A percentile compares a stretch with the other conserved stretches of the same genome.
Evolutionary conservation across 2,797 vertebrate genomes (phyloP).

Genomic region (Premnoplex brunnescens): DNA sequence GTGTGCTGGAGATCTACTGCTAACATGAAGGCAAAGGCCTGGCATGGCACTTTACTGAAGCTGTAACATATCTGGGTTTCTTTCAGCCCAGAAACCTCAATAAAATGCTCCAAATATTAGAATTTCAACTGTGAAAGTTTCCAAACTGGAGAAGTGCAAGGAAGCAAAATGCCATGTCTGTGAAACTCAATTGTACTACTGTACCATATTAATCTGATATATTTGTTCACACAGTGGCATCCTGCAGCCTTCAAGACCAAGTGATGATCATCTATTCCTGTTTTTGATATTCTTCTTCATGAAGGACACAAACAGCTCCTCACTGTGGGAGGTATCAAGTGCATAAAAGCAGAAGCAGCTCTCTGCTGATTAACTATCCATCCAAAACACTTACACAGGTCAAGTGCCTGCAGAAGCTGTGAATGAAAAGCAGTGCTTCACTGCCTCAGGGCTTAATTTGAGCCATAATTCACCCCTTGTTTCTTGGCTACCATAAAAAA

Average conservation of each 20-base stretch:
- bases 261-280: not conserved
- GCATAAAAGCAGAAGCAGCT: not conserved
- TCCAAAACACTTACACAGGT: not conserved
- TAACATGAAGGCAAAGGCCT: not conserved
- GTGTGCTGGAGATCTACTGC: not conserved
- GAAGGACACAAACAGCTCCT: not conserved
- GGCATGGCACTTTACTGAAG: not conserved
- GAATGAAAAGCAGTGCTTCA: not conserved
- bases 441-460: not conserved
- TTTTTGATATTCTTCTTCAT: not conserved
- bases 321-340: not conserved
- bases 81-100: not conserved
- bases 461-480: not conserved
- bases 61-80: not conserved
- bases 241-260: not conserved
- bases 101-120: not conserved
- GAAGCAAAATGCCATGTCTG: not conserved
- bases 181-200: rapidly evolving
- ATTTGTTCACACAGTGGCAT: not conserved
- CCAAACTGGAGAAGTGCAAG: not conserved
- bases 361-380: not conserved
- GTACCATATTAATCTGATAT: not conserved
- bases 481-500: not conserved
- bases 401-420: constrained; percentile 13
- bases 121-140: not conserved